These are phyloP conservation scores for Cebus imitator DNA, from an alignment of 2,113 vertebrate species.

Conservation along the genomic window DNA sequence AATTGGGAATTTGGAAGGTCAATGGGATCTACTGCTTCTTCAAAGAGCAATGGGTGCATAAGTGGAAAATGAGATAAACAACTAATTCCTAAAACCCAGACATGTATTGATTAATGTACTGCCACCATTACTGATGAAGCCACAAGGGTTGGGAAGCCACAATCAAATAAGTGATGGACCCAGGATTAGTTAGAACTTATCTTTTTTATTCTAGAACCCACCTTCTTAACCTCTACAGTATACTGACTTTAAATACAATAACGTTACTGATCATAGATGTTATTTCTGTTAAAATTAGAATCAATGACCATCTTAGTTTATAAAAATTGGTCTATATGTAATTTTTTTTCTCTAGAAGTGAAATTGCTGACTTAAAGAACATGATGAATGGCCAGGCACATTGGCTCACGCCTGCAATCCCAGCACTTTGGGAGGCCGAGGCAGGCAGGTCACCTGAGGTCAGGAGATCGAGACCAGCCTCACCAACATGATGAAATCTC, in stretches of 20 bases:
- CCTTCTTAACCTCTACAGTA: not conserved
- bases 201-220: not conserved
- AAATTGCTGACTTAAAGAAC: not conserved
- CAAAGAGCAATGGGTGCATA: not conserved
- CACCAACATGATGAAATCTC: no score
- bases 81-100: slow-evolving; percentile 13
- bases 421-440: no score
- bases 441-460: no score
- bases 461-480: no score
- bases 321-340: not conserved
- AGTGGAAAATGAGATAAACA: slow-evolving; percentile 28
- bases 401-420: no score
- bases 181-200: not conserved
- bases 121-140: not conserved
- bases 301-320: not conserved
- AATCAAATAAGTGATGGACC: not conserved
- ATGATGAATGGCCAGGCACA: not conserved
- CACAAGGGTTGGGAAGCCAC: not conserved
- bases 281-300: not conserved
- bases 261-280: not conserved
- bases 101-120: not conserved
- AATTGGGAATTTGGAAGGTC: slow-evolving; percentile 2
- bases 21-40: not conserved
- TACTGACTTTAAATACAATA: not conserved
- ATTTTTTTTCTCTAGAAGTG: not conserved